A percentile compares a stretch with the other conserved stretches of the same genome.
Evolutionary conservation across 2,888 invertebrate species (phyloP).

Genomic region (Syrphus vitripennis): DNA sequence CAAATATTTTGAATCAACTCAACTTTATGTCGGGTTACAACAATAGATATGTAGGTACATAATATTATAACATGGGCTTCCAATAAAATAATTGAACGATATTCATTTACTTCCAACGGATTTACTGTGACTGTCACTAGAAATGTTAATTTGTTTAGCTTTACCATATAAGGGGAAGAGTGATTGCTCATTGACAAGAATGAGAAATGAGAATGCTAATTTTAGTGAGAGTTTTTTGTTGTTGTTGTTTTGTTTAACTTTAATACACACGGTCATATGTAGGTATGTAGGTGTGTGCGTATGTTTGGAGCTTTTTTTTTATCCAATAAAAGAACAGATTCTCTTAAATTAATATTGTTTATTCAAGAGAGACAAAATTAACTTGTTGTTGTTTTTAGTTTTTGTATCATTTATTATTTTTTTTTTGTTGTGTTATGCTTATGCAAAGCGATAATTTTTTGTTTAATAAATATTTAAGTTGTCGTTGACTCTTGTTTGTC

Average conservation of each 20-base stretch:
- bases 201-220: slow-evolving; percentile 47
- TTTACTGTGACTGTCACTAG: slow-evolving; percentile 10
- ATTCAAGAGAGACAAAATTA: slow-evolving; percentile 53
- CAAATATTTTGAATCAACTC: background rate
- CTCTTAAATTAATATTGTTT: slow-evolving; percentile 47
- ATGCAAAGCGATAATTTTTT: slow-evolving; percentile 32
- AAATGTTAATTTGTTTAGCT: slow-evolving; percentile 46
- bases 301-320: background rate
- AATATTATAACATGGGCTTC: background rate
- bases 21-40: too few species aligned
- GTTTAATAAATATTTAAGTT: background rate
- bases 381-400: slow-evolving; percentile 36
- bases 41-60: background rate
- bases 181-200: background rate
- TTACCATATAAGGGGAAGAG: slow-evolving; percentile 61
- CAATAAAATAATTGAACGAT: background rate
- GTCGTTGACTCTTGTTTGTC: background rate
- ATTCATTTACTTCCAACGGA: slow-evolving; percentile 22
- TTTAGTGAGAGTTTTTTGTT: slow-evolving; percentile 43
- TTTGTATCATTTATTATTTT: slow-evolving; percentile 6
- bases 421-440: slow-evolving; percentile 34
- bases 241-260: too few species aligned
- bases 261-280: background rate
- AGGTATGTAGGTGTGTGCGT: background rate
- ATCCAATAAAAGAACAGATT: background rate